A percentile compares a stretch with the other conserved stretches of the same genome.
Conservation (phyloP, 2,113 vertebrate species). For the Empidonax traillii region DNA sequence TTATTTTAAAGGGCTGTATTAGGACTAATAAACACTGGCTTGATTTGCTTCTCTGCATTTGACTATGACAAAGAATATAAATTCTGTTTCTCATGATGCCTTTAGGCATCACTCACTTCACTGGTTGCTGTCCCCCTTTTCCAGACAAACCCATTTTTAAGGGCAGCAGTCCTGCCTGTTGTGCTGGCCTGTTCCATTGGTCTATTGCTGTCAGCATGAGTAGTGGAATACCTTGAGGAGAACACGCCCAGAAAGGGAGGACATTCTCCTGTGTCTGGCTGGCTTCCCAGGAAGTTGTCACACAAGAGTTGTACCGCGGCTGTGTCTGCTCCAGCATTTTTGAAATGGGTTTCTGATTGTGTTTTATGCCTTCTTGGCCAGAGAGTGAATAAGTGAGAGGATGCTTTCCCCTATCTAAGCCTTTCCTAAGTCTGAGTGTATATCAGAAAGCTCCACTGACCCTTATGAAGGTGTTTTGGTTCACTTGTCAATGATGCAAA, state of each 20-base stretch:
- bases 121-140: background rate
- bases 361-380: background rate
- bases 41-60: background rate
- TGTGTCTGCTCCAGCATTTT: background rate
- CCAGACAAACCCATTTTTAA: background rate
- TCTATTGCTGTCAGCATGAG: background rate
- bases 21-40: background rate
- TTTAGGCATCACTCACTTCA: background rate
- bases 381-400: background rate
- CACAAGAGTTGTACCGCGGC: background rate
- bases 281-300: background rate
- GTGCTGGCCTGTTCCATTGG: background rate
- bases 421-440: background rate
- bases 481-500: background rate
- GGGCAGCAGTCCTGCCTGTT: background rate
- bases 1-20: background rate
- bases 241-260: background rate
- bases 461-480: background rate
- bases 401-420: background rate
- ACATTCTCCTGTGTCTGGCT: background rate
- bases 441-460: background rate
- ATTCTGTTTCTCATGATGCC: background rate
- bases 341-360: background rate
- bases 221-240: background rate
- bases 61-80: background rate